Percentiles rank a stretch among this genome's conserved stretches.
Conservation (phyloP, 2,888 invertebrate genomes). For the Alloplasta piceator region DNA sequence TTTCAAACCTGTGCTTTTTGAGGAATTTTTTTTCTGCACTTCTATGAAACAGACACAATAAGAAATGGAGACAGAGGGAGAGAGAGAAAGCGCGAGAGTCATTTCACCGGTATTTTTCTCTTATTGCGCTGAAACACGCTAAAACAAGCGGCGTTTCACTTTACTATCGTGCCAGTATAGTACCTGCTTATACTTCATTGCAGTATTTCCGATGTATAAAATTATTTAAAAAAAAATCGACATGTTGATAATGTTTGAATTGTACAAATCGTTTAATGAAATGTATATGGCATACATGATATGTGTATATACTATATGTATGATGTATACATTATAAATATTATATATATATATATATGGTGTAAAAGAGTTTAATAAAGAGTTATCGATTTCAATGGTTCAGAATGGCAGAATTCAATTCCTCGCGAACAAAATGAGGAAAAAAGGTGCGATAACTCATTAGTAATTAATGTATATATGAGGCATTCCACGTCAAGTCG, state of each 20-base stretch:
- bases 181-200: conserved; percentile 73
- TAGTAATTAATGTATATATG: too few relatives aligned
- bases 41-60: conserved; percentile 19
- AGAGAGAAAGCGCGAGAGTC: conserved; percentile 13
- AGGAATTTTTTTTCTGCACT: conserved; percentile 22
- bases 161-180: conserved; percentile 72
- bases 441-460: too few relatives aligned
- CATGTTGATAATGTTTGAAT: conserved; percentile 70
- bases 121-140: conserved; percentile 56
- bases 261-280: conserved; percentile 73
- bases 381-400: conserved; percentile 59
- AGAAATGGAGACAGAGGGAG: background rate
- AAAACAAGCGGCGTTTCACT: conserved; percentile 66
- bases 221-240: conserved; percentile 61
- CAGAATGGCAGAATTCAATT: conserved; percentile 15
- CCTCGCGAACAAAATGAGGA: background rate
- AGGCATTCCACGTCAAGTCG: too few relatives aligned
- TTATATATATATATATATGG: conserved; percentile 56
- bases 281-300: conserved; percentile 50
- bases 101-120: too few relatives aligned
- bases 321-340: too few relatives aligned
- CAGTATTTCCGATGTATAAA: conserved; percentile 71
- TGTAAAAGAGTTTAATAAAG: conserved; percentile 76
- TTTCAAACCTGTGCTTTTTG: background rate
- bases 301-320: conserved; percentile 32